Evolutionary conservation across 2,113 vertebrate species (phyloP), one percentile per base, ranked within the genome.

Genomic region (Myiagra hebetior): DNA sequence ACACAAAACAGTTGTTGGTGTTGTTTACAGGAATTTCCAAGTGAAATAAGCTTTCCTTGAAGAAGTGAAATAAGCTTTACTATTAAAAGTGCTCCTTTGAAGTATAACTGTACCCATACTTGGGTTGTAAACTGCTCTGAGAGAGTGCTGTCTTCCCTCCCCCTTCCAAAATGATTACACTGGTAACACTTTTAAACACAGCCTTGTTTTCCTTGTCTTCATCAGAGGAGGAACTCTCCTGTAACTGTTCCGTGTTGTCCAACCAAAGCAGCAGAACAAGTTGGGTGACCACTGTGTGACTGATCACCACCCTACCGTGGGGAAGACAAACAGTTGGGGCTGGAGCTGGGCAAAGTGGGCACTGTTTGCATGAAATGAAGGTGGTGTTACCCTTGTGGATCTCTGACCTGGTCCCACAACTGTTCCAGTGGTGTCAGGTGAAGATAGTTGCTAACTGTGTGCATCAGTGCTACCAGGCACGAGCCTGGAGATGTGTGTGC

Each of bases 251-350:
- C 1, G 1, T 37, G 33, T 85, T 76, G 69, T 82, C 70, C 70
- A 72, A 8, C 57, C 78, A 55, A 94, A 96, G 93, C 44, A 3
- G 92, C 33, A 94, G 85, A 95, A 94, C 92, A 76, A 90, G 87
- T 91, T 67, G 78, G 78, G 87, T 85, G 69, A 95, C 47, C 44
- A 50, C 30, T 30, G 15, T 53, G 75, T 75, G 67, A 76, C 57
- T 79, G 83, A 72, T 68, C 20, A 20, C 50, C 47, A 63, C 50
- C 11, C n/a, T 8, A 2, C 21, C 52, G 12, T 0, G 0, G 17
- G 74, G 68, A 94, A 94, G 62, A 39, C 42, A 65, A 90, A 85
- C 14, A 82, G 22, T 27, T 3, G 0, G 39, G 50, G 50, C 37
- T 74, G 68, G 26, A 82, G 47, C 47, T 41, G 44, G 49, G 47